Conservation (phyloP, 2,113 vertebrate genomes). For the Nerophis lumbriciformis region DNA sequence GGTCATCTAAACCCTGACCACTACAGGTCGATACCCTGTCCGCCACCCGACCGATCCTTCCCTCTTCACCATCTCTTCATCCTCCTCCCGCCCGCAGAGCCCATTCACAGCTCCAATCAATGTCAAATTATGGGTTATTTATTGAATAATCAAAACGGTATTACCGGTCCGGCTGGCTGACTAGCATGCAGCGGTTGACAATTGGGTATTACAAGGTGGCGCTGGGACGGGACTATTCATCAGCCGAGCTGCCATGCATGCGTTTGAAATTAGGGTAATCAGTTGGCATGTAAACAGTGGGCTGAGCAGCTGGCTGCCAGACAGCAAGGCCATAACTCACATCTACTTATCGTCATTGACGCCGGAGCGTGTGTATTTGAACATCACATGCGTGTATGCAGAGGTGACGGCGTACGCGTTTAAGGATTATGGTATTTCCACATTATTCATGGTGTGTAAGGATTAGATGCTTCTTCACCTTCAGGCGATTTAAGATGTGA, state of each 20-base stretch:
- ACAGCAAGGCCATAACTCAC: constrained; percentile 71
- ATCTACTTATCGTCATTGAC: constrained; percentile 67
- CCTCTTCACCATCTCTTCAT: constrained; percentile 25
- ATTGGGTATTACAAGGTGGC: constrained; percentile 45
- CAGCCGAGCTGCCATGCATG: constrained; percentile 69
- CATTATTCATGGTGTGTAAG: constrained; percentile 6
- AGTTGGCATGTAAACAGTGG: constrained; percentile 86
- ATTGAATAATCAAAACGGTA: constrained; percentile 83
- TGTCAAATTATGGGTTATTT: constrained; percentile 85
- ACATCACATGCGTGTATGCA: constrained; percentile 10
- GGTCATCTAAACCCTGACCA: constrained; percentile 72
- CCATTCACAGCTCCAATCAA: constrained; percentile 76
- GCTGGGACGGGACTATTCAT: constrained; percentile 65
- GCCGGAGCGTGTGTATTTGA: constrained; percentile 30
- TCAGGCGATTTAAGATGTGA: neutral
- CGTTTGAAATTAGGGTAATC: constrained; percentile 88
- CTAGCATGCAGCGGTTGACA: constrained; percentile 61
- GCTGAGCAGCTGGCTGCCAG: constrained; percentile 79
- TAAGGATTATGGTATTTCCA: constrained; percentile 2
- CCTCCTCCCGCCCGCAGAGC: constrained; percentile 44
- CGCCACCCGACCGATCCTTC: constrained; percentile 40
- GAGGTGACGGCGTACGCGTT: constrained; percentile 24
- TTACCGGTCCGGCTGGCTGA: constrained; percentile 60
- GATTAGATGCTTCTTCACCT: neutral
- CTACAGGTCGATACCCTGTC: constrained; percentile 68